A percentile compares a stretch with the other conserved stretches of the same genome.
Conservation (phyloP, 2,113 vertebrate genomes). For the Alligator sinensis region DNA sequence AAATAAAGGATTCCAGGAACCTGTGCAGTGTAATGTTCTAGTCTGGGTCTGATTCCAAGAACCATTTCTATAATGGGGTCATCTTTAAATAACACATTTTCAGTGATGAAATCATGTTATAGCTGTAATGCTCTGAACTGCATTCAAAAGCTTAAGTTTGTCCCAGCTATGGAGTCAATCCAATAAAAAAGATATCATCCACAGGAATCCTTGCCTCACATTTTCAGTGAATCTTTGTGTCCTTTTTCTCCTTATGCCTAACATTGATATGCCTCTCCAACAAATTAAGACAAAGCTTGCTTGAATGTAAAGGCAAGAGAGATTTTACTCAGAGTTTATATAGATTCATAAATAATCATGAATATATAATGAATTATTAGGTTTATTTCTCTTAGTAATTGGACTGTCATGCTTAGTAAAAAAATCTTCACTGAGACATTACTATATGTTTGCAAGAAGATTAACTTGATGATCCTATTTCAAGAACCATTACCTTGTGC, state of each 20-base stretch:
- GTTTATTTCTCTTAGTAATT: background rate
- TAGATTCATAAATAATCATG: background rate
- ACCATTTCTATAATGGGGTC: background rate
- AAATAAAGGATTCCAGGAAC: background rate
- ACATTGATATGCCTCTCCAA: background rate
- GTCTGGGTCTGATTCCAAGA: background rate
- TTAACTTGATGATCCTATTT: background rate
- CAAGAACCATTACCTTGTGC: background rate
- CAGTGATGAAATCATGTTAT: too few relatives aligned
- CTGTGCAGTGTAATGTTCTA: background rate
- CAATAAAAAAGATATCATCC: too few relatives aligned
- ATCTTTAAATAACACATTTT: background rate
- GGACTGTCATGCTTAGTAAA: background rate
- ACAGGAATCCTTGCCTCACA: too few relatives aligned
- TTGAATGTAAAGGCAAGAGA: background rate
- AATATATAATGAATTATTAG: background rate
- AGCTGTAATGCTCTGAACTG: too few relatives aligned
- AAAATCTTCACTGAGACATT: background rate
- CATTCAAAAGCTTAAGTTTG: too few relatives aligned
- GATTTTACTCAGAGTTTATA: background rate
- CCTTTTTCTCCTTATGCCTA: background rate
- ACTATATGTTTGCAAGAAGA: background rate
- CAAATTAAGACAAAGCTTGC: background rate
- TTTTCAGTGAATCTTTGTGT: background rate
- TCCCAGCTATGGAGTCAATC: too few relatives aligned